A percentile compares a stretch with the other conserved stretches of the same genome.
Conservation (phyloP, 1,140 invertebrate species). For the Stratiolaelaps scimitus region DNA sequence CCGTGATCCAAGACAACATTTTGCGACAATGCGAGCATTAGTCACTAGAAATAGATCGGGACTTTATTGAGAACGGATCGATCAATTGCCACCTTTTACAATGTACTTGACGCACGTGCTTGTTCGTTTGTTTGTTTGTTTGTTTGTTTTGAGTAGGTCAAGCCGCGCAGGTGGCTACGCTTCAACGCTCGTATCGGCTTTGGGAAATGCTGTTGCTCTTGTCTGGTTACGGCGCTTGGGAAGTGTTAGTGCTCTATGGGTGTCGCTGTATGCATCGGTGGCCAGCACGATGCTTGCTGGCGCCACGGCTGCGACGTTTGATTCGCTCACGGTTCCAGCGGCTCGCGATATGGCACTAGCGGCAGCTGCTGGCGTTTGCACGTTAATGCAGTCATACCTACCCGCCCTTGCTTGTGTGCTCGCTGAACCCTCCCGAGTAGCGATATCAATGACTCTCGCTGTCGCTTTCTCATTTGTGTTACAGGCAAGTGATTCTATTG, state of each 20-base stretch:
- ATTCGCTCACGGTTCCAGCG: neutral
- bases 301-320: neutral
- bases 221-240: conserved; percentile 5
- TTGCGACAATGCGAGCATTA: too few species aligned
- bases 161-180: neutral
- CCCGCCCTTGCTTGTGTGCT: conserved; percentile 1
- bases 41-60: too few species aligned
- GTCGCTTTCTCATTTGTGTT: conserved; percentile 11
- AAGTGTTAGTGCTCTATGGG: conserved; percentile 15
- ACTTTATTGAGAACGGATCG: too few species aligned
- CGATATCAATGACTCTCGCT: conserved; percentile 12
- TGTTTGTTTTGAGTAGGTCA: too few species aligned
- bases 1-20: too few species aligned
- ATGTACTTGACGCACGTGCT: too few species aligned
- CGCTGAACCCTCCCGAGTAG: conserved; percentile 1
- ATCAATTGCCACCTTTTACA: too few species aligned
- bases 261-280: conserved; percentile 7
- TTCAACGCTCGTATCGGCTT: neutral
- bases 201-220: conserved; percentile 2
- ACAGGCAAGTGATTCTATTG: neutral
- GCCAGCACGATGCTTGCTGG: neutral
- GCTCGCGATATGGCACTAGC: neutral
- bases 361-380: neutral
- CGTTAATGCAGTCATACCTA: conserved; percentile 5
- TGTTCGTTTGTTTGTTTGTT: too few species aligned